Percentiles rank a stretch among this genome's conserved stretches.
These are phyloP conservation scores for Montifringilla adamsi DNA, from an alignment of 2,113 vertebrate genomes.

Conservation along the genomic window DNA sequence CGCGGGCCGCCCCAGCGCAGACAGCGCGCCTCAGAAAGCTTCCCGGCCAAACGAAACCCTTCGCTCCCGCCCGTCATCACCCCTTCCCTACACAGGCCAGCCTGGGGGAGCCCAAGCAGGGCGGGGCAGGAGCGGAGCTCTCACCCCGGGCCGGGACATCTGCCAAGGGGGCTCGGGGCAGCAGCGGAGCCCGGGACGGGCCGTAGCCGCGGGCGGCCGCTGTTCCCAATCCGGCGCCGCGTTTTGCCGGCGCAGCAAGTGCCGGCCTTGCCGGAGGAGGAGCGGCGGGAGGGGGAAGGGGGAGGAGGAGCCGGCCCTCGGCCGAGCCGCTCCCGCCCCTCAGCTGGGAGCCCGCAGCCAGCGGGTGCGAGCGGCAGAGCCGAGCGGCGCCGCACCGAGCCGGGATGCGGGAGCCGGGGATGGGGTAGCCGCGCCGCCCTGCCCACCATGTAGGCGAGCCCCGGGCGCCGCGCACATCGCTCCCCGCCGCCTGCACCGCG, in stretches of 20 bases:
- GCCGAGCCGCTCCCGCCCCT: slow-evolving; percentile 40
- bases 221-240: not conserved
- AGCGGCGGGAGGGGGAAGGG: not conserved
- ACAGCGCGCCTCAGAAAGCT: not conserved
- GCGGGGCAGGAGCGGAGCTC: not conserved
- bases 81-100: not conserved
- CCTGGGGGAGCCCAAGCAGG: not conserved
- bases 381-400: not conserved
- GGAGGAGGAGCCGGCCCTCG: not conserved
- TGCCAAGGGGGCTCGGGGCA: not conserved
- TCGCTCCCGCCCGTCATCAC: not conserved
- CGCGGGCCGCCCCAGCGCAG: not conserved
- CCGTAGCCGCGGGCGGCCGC: not conserved
- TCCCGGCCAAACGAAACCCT: not conserved
- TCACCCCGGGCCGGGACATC: not conserved
- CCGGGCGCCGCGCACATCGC: not conserved
- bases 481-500: not conserved
- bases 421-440: slow-evolving; percentile 25
- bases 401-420: not conserved
- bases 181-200: not conserved
- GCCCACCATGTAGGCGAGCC: not conserved
- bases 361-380: slow-evolving; percentile 10
- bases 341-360: slow-evolving; percentile 34
- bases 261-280: not conserved
- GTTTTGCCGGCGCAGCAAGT: not conserved